Evolutionary conservation across 2,888 invertebrate species (phyloP), one percentile per base, ranked within the genome.

Genomic region (Dasypogon diadema): DNA sequence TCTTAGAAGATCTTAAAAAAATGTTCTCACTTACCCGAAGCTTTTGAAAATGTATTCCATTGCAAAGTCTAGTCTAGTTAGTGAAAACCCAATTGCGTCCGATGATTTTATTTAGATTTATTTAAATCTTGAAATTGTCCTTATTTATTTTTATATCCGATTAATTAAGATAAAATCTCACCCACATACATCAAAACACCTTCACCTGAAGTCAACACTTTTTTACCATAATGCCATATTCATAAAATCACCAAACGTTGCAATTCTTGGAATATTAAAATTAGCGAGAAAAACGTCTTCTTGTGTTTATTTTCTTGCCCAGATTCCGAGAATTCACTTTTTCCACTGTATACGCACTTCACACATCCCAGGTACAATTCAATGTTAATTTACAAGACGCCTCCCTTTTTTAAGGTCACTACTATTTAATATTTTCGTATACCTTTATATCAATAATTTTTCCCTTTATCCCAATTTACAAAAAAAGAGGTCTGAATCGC

Each of bases 321-420:
- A 21, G 18, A 51, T 51, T 51, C 51, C 21, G n/a, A 21, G 51
- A 51, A 51, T 51, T 51, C 21, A 51, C 51, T 51, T 51, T 48
- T 51, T 51, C 51, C 18, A 18, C 51, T 16, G 18, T 12, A 8
- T 21, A 51, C 51, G 51, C 51, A 51, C 51, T 51, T 51, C 18
- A n/a, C 18, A 21, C 21, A n/a, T n/a, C n/a, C n/a, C n/a, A n/a
- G n/a, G n/a, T n/a, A n/a, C n/a, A n/a, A n/a, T n/a, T n/a, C n/a
- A n/a, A n/a, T n/a, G n/a, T n/a, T n/a, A n/a, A n/a, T n/a, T n/a
- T n/a, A n/a, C n/a, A n/a, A n/a, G n/a, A n/a, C n/a, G n/a, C n/a
- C n/a, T n/a, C n/a, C n/a, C n/a, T n/a, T n/a, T n/a, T n/a, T n/a
- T n/a, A n/a, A n/a, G n/a, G n/a, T 30, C 34, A 30, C 34, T 30